Evolutionary conservation across 1,140 invertebrate species (phyloP).

Genomic region (Daktulosphaira vitifoliae): DNA sequence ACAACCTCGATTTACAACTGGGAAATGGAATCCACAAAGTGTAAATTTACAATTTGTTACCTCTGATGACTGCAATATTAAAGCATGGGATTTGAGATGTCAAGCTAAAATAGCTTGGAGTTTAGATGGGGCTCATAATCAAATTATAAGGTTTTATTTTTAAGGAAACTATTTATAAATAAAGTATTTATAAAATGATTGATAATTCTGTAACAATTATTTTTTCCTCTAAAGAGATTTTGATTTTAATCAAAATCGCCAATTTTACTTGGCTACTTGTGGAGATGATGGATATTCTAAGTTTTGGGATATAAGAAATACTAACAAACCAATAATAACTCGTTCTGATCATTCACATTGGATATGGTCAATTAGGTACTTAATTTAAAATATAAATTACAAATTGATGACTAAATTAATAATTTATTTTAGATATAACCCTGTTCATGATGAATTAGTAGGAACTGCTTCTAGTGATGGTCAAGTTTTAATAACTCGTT

Average conservation of each 20-base stretch:
- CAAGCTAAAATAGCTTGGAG: conserved; percentile 64
- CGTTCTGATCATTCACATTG: conserved; percentile 91
- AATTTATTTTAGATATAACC: conserved; percentile 64
- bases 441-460: conserved; percentile 94
- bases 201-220: not conserved
- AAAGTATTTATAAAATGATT: not conserved
- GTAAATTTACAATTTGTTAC: conserved; percentile 75
- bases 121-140: conserved; percentile 78
- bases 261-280: conserved; percentile 85
- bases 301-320: conserved; percentile 90
- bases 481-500: conserved; percentile 75
- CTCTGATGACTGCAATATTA: conserved; percentile 71
- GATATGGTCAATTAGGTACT: conserved; percentile 44
- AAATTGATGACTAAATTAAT: conserved; percentile 8
- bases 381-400: conserved; percentile 21
- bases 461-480: conserved; percentile 91
- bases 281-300: conserved; percentile 90
- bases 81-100: conserved; percentile 76
- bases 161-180: no score
- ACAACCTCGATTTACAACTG: conserved; percentile 65
- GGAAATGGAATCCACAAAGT: conserved; percentile 92
- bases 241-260: conserved; percentile 94
- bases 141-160: conserved; percentile 63
- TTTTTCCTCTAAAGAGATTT: conserved; percentile 55
- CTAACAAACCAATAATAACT: conserved; percentile 64